Conservation (phyloP, 2,888 invertebrate species). For the Volucella bombylans region DNA sequence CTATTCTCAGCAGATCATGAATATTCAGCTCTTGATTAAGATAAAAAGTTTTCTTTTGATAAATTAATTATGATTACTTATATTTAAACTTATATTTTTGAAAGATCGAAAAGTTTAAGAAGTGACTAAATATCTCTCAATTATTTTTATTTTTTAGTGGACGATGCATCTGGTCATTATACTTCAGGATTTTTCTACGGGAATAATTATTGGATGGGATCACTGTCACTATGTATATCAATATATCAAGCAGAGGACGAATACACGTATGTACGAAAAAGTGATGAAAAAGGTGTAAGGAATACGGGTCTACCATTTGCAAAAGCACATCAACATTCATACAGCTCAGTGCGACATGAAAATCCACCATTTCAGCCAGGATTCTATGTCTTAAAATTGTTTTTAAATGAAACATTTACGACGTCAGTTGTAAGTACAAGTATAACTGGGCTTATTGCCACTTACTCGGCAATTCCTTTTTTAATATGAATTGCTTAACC, state of each 20-base stretch:
- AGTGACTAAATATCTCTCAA: constrained; percentile 14
- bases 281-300: constrained; percentile 36
- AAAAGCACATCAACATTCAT: constrained; percentile 78
- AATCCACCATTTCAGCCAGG: constrained; percentile 87
- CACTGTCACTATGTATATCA: constrained; percentile 87
- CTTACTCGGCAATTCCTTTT: neutral
- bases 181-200: constrained; percentile 92
- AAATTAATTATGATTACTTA: no score
- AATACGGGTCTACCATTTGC: constrained; percentile 81
- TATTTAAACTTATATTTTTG: no score
- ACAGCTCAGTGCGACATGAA: constrained; percentile 79
- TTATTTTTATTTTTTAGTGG: constrained; percentile 83
- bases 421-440: constrained; percentile 78
- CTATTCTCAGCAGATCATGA: no score
- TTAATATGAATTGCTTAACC: no score
- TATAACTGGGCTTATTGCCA: neutral
- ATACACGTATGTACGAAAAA: constrained; percentile 79
- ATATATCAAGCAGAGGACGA: constrained; percentile 83
- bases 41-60: no score
- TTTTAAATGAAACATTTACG: constrained; percentile 83
- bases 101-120: constrained; percentile 14
- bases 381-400: constrained; percentile 86
- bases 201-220: constrained; percentile 92
- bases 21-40: no score
- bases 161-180: constrained; percentile 89